Base-by-base conservation (phyloP, 2,113 vertebrate species). In the Rhinopomastus cyanomelas region DNA sequence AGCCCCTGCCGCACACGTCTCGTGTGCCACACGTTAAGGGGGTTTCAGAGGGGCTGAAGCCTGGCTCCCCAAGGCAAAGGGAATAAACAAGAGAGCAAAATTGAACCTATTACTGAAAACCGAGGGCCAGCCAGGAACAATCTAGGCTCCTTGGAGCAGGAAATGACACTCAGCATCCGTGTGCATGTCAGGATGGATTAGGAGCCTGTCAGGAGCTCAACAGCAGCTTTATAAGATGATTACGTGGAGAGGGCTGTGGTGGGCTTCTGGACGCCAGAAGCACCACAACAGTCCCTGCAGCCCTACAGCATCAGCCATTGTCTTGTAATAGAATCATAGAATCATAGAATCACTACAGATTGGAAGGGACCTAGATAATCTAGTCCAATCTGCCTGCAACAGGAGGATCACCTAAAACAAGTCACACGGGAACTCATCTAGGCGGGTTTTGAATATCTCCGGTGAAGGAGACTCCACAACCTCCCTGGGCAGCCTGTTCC, bases 1-100 rank as follows among this genome's bases (percentile, higher is more conserved):
- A 39, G 23, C 13, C 51, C 65, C 34, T 2, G 46, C 2, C 0
- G 16, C 83, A 57, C 0, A 0, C 0, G 0, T 49, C 34, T n/a
- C 56, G 5, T 9, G 7, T 2, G 19, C 25, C 0, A 1, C 30
- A 12, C 0, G 16, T 48, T 12, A 1, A 3, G 69, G 66, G 81
- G 61, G 36, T 65, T 53, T 51, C 36, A 3, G 2, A 52, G 48
- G 23, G 61, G 65, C 67, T 49, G 69, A 56, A 75, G 61, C 19
- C 4, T 36, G 4, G 65, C 2, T 91, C 82, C 85, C 91, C 49
- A 9, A 8, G 36, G 90, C 61, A 34, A 68, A 42, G 74, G 81
- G 81, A 93, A 92, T 68, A 85, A 93, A 88, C 19, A 65, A 75
- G 49, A 90, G 89, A 76, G 59, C 86, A 88, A 81, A 95, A 76